Conservation (phyloP, 53 echinoderm and acorn worm species). For the Apostichopus leukothele region DNA sequence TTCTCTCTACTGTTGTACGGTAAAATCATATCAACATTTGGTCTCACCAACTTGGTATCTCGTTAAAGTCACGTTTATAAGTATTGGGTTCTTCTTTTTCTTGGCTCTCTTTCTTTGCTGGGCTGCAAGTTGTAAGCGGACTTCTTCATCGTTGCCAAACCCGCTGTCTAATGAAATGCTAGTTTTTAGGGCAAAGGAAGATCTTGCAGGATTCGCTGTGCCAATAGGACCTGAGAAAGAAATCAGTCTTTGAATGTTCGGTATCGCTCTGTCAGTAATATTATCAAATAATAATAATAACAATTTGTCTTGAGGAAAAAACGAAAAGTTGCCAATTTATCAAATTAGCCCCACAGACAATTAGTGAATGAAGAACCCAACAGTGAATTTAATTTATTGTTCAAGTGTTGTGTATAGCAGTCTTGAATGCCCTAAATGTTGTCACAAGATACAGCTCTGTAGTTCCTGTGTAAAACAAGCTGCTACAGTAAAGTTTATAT, state of each 20-base stretch:
- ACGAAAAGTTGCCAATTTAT: not conserved
- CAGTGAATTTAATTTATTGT: no score
- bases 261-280: not conserved
- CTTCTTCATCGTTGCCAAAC: slow-evolving; percentile 54
- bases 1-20: no score
- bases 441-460: no score
- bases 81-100: slow-evolving; percentile 63
- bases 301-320: not conserved
- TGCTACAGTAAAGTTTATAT: no score
- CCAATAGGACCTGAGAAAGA: slow-evolving; percentile 33
- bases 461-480: no score
- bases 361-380: no score
- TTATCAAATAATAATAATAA: not conserved
- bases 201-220: slow-evolving; percentile 39
- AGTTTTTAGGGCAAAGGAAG: slow-evolving; percentile 40
- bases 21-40: no score
- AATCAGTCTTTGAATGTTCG: not conserved
- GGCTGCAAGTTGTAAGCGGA: slow-evolving; percentile 25
- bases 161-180: slow-evolving; percentile 45
- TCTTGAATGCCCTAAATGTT: no score
- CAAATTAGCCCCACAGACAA: not conserved
- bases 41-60: slow-evolving; percentile 86
- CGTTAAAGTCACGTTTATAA: slow-evolving; percentile 73
- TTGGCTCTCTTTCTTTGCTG: slow-evolving; percentile 61
- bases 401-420: no score